Evolutionary conservation across 2,888 invertebrate species (phyloP), one percentile per base, ranked within the genome.

Genomic region (Nebria brevicollis): DNA sequence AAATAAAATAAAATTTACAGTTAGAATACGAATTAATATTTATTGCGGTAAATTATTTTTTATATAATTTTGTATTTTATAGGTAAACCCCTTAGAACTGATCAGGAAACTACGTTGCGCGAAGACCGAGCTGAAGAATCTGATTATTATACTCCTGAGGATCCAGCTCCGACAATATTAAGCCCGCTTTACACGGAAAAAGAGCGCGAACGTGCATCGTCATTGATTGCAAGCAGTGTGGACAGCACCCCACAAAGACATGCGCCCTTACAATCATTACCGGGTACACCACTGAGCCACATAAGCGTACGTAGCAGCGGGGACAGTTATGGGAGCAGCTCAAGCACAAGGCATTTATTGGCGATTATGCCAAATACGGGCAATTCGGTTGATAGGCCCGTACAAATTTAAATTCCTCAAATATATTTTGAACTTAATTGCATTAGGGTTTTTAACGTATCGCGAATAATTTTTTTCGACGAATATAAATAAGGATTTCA

Each of bases 271-370:
- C 70, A 68, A 13, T 87, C 87, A 11, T 85, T 90, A 65, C 90
- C 91, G 1, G 94, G 95, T 80, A 94, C 94, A 6, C 95, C 95
- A 8, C 90, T 94, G 82, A 93, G 93, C 83, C 92, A 92, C 86
- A 90, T 92, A 25, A 93, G 93, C 87, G 92, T 92, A 83, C 92
- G 95, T 74, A 95, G 95, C 83, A 95, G 95, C 82, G 95, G 94
- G 81, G 95, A 95, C 87, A 95, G 95, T 86, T 95, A 95, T 89
- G 94, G 95, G 85, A 95, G 95, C 7, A 93, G 94, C 80, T 94
- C 94, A n/a, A 95, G 95, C 72, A 94, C 95, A 3, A 92, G 94
- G 41, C 94, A 95, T 87, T 89, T 95, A 84, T 90, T 95, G 83
- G 91, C 92, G 81, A 89, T 91, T 20, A 90, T 90, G 84, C 88